A percentile compares a stretch with the other conserved stretches of the same genome.
Conservation (phyloP, 2,113 vertebrate species). For the Perca schrenkii region DNA sequence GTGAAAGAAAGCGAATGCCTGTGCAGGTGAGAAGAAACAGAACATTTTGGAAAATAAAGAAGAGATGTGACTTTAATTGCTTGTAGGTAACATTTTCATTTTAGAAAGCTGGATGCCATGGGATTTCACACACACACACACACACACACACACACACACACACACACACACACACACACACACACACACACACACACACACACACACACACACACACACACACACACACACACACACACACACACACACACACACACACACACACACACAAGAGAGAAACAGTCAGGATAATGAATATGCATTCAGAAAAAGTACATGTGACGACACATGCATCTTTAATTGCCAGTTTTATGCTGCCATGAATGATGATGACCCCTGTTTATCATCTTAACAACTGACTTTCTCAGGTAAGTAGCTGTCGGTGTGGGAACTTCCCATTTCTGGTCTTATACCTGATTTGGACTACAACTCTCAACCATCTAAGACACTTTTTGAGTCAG, state of each 20-base stretch:
- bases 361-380: conserved; percentile 38
- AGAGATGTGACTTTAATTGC: conserved; percentile 76
- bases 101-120: conserved; percentile 60
- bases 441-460: conserved; percentile 56
- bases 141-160: conserved; percentile 4
- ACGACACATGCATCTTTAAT: conserved; percentile 64
- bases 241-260: conserved; percentile 17
- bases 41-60: conserved; percentile 53
- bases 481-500: conserved; percentile 59
- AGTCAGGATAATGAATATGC: conserved; percentile 68
- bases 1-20: conserved; percentile 12
- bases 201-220: conserved; percentile 20
- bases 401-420: conserved; percentile 42
- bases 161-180: conserved; percentile 13
- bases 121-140: conserved; percentile 17
- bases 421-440: conserved; percentile 43
- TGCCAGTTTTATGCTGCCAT: conserved; percentile 60
- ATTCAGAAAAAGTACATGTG: conserved; percentile 61
- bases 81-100: conserved; percentile 63
- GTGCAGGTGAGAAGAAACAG: conserved; percentile 40
- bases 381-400: conserved; percentile 23
- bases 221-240: conserved; percentile 5
- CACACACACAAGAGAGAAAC: conserved; percentile 18
- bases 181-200: background rate
- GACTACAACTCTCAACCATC: conserved; percentile 61